A percentile compares a stretch with the other conserved stretches of the same genome.
phyloP scores from a whole-genome alignment of 2,113 vertebrate genomes.

The Fulmarus glacialis region DNA sequence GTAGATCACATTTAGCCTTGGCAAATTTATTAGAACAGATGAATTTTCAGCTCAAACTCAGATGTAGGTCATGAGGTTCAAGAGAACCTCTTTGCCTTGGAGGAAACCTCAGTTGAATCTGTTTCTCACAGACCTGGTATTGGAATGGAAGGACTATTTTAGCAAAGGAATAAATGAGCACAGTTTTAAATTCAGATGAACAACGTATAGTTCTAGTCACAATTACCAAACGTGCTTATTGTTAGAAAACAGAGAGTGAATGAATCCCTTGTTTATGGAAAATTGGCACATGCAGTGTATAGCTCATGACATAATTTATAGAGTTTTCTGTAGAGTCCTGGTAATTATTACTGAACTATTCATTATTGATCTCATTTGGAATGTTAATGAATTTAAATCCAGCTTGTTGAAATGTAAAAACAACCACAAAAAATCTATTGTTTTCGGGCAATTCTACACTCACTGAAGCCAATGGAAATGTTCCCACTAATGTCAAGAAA shows the following conservation, averaged over 20 bases:
- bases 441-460: neutral
- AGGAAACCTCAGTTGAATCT: neutral
- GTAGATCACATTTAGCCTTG: neutral
- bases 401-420: conserved; percentile 49
- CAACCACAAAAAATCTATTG: conserved; percentile 45
- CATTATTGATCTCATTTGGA: conserved; percentile 64
- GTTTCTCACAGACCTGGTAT: neutral
- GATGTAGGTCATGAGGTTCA: neutral
- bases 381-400: conserved; percentile 53
- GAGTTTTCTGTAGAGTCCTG: conserved; percentile 45
- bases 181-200: neutral
- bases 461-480: conserved; percentile 13
- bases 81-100: neutral
- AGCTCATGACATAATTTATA: conserved; percentile 53
- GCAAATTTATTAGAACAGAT: neutral
- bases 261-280: conserved; percentile 49
- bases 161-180: neutral
- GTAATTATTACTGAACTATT: conserved; percentile 66
- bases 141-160: neutral
- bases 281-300: conserved; percentile 33
- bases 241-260: conserved; percentile 50
- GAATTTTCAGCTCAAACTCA: neutral
- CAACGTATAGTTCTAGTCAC: neutral
- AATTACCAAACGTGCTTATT: conserved; percentile 39
- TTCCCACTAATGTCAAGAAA: neutral